phyloP scores from a whole-genome alignment of 2,888 invertebrate species.

The Leptarthrus brevirostris region DNA sequence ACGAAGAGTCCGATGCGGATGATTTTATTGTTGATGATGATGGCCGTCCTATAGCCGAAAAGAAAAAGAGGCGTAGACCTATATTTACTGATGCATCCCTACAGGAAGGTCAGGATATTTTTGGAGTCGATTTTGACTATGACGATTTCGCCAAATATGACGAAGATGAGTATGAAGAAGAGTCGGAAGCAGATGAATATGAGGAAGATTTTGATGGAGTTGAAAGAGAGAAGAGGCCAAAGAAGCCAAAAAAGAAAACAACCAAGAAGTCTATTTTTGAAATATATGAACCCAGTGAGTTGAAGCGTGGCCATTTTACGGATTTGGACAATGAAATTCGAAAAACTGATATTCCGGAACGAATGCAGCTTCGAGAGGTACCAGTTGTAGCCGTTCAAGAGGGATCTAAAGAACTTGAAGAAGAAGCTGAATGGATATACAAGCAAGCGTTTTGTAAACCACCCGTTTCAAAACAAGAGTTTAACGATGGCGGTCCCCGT shows the following conservation, averaged over 20 bases:
- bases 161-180: constrained; percentile 83
- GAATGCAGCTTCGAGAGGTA: constrained; percentile 90
- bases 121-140: constrained; percentile 98
- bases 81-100: constrained; percentile 90
- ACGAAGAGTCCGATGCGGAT: constrained; percentile 88
- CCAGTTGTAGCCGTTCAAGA: constrained; percentile 86
- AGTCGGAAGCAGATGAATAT: constrained; percentile 82
- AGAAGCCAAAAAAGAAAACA: constrained; percentile 82
- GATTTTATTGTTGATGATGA: constrained; percentile 99
- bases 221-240: constrained; percentile 73
- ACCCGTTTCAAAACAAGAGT: constrained; percentile 80
- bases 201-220: constrained; percentile 82
- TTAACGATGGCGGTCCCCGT: constrained; percentile 65
- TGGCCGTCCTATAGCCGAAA: constrained; percentile 85
- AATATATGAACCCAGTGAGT: constrained; percentile 96
- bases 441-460: constrained; percentile 90
- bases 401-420: constrained; percentile 87
- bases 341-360: constrained; percentile 89
- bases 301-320: constrained; percentile 95
- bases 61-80: constrained; percentile 81
- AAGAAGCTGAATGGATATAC: constrained; percentile 98
- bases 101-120: constrained; percentile 98
- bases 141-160: constrained; percentile 90
- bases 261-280: constrained; percentile 90
- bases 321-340: constrained; percentile 92